Evolutionary conservation across 2,888 invertebrate species (phyloP).

Genomic region (Steinernema hermaphroditum): DNA sequence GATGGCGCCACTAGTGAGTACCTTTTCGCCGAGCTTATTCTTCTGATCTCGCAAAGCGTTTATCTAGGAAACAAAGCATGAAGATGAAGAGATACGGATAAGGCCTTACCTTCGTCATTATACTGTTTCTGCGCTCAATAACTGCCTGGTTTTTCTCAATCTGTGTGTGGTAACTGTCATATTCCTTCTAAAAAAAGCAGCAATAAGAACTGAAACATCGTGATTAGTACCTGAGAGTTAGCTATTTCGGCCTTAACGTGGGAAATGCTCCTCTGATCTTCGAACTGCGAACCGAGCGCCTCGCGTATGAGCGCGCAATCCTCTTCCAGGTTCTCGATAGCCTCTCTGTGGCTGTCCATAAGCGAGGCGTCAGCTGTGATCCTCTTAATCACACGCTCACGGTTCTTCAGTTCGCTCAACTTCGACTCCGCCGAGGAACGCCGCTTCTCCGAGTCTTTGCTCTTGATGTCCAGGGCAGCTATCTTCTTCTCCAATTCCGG

Average conservation of each 20-base stretch:
- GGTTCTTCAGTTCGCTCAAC: constrained; percentile 8
- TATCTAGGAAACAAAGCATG: too few relatives aligned
- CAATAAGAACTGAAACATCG: too few relatives aligned
- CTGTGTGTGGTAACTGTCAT: background rate
- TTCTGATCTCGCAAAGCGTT: too few relatives aligned
- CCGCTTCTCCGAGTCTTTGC: constrained; percentile 32
- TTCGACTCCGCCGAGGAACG: constrained; percentile 31
- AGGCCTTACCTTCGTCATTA: too few relatives aligned
- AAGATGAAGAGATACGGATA: too few relatives aligned
- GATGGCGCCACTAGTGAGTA: too few relatives aligned
- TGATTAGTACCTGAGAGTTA: background rate
- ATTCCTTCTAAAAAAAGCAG: background rate
- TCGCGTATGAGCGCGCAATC: background rate
- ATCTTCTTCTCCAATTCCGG: background rate
- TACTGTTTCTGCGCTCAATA: constrained; percentile 9
- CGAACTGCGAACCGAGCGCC: background rate
- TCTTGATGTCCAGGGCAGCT: constrained; percentile 13
- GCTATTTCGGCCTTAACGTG: background rate
- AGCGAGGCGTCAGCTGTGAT: constrained; percentile 44
- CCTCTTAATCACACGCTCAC: constrained; percentile 21
- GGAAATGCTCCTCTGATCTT: background rate
- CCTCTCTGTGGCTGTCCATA: constrained; percentile 37
- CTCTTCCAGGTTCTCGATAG: background rate
- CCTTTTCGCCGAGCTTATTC: too few relatives aligned
- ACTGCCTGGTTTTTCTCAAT: constrained; percentile 9